Evolutionary conservation across 2,888 invertebrate genomes (phyloP), one percentile per base, ranked within the genome.

Genomic region (Sepioteuthis lessoniana): DNA sequence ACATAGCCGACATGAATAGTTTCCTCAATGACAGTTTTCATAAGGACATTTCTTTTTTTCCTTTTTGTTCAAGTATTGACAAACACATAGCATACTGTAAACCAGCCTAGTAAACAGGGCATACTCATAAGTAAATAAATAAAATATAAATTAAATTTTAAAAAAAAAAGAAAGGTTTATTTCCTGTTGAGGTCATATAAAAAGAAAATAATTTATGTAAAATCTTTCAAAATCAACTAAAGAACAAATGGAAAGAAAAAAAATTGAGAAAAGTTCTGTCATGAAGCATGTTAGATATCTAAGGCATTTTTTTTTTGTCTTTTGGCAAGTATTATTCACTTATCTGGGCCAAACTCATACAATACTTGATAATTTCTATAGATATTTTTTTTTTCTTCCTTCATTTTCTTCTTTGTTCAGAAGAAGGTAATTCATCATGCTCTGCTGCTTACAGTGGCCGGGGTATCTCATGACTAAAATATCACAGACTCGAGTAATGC

Each of bases 401-500:
- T 55, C 55, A 55, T 55, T 55, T 76, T 76, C 76, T 76, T 16
- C n/a, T 76, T 76, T 76, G 13, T 3, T n/a, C n/a, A 76, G n/a
- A 76, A 76, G 76, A 76, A 76, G 76, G 35, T 76, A 35, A 76
- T 76, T 76, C 76, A 76, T n/a, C n/a, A 76, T 76, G 76, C 76
- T 76, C 76, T 76, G 76, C 35, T 76, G 76, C n/a, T 76, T 76
- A 76, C 76, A 76, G 76, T 76, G 76, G 76, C 76, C 76, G 76
- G 55, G 76, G 76, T 76, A 76, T 76, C 76, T 76, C 76, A 76
- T 76, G 76, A 76, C 76, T 76, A 76, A 76, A 76, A 76, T 76
- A 76, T 76, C 76, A 76, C 76, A 76, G 76, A 76, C 76, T 76
- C 76, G n/a, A 76, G 76, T 76, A 76, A 76, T 76, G 76, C 76